Evolutionary conservation across 1,140 invertebrate genomes (phyloP), one percentile per base, ranked within the genome.

Genomic region (Stegodyphus dumicola): DNA sequence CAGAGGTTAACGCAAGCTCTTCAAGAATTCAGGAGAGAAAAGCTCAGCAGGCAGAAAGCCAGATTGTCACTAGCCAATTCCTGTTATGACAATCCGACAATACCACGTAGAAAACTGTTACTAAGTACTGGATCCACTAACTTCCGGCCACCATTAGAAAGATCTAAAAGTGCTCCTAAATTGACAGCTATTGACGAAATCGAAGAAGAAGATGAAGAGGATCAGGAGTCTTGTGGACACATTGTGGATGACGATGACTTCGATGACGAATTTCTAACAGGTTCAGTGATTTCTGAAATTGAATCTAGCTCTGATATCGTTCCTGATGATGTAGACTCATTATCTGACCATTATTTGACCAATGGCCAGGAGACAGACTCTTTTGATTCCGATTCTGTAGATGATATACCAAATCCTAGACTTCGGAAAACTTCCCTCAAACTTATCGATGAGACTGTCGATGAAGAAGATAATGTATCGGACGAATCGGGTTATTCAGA

Each of bases 81-180:
- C 75, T 84, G 80, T 65, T 78, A 87, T 52, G 86, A 87, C 53
- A 74, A 83, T 49, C 77, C 78, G 33, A 96, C 91, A 53, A 89
- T 92, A 52, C 92, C 91, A 48, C 87, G 91, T 49, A 87, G 93
- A 56, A 93, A 92, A 77, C 89, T 92, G 76, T 86, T 92, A 78
- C 89, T 92, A 93, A 89, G 93, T 95, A 92, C 96, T 94, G 64
- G 93, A 93, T 71, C 92, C 95, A 78, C 91, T 77, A 93, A 93
- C 88, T 94, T 93, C 89, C 91, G 96, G 85, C 97, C 98, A 6
- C 97, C 98, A 0, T 90, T 99, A 71, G 97, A 98, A 90, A 93
- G 97, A 85, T 98, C 96, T 0, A 98, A 98, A 90, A 97, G 96
- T 60, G 98, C 98, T 7, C 98, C 98, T 0, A 97, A 98, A 90